Evolutionary conservation across 2,888 invertebrate species (phyloP).

Genomic region (Trilocha varians): DNA sequence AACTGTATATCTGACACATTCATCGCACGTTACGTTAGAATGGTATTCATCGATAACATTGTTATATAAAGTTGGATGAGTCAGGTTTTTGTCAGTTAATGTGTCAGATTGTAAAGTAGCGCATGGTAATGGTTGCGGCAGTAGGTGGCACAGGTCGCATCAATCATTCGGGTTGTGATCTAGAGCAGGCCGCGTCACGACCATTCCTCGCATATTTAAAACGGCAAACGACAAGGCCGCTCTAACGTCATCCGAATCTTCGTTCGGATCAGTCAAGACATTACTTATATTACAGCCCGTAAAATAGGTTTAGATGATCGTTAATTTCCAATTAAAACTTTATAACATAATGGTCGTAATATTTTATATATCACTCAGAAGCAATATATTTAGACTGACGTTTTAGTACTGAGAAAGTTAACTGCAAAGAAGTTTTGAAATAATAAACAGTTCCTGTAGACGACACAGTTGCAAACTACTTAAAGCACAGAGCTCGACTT

Average conservation of each 20-base stretch:
- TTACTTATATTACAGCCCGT: slow-evolving; percentile 17
- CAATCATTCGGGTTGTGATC: slow-evolving; percentile 5
- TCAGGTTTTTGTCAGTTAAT: slow-evolving; percentile 13
- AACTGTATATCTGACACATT: slow-evolving; percentile 23
- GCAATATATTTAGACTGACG: not conserved
- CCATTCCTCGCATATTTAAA: not conserved
- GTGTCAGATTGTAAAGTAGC: slow-evolving; percentile 18
- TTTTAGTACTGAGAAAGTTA: not conserved
- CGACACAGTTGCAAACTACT: no score
- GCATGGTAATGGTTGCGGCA: slow-evolving; percentile 14
- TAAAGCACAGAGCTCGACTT: no score
- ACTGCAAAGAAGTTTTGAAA: not conserved
- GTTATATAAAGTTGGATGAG: slow-evolving; percentile 24
- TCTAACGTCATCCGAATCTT: not conserved
- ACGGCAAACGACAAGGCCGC: slow-evolving; percentile 1
- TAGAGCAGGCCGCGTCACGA: not conserved
- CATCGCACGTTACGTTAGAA: slow-evolving; percentile 20
- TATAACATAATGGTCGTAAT: slow-evolving; percentile 11
- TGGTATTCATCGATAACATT: slow-evolving; percentile 32
- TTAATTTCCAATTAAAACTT: slow-evolving; percentile 18
- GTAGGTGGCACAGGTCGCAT: slow-evolving; percentile 9
- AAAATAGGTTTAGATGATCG: slow-evolving; percentile 18
- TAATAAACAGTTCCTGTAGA: no score
- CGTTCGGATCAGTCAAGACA: slow-evolving; percentile 8
- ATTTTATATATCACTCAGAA: slow-evolving; percentile 13